These are phyloP conservation scores for Cheilosia grossa DNA, from an alignment of 2,888 invertebrate genomes.

Conservation along the genomic window DNA sequence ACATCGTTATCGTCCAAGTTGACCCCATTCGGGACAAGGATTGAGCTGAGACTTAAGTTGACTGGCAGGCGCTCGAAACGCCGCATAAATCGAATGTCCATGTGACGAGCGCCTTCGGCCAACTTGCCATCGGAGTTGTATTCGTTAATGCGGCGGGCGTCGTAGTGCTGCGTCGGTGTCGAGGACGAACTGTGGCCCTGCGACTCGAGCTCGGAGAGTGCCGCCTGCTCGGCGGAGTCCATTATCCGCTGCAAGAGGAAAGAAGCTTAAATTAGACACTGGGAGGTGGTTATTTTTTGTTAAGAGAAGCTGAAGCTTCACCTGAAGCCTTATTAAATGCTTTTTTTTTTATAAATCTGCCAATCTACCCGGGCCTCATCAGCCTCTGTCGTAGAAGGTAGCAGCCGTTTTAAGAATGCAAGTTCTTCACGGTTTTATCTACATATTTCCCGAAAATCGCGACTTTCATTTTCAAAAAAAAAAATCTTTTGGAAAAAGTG, in stretches of 20 bases:
- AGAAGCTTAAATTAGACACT: not conserved
- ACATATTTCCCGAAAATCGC: too few species aligned
- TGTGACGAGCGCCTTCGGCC: constrained; percentile 88
- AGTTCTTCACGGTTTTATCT: too few species aligned
- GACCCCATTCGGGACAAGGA: constrained; percentile 89
- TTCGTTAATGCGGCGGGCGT: constrained; percentile 92
- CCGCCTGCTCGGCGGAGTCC: constrained; percentile 95
- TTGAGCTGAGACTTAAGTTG: constrained; percentile 92
- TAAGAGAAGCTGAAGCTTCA: too few species aligned
- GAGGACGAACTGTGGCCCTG: constrained; percentile 78
- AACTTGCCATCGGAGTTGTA: constrained; percentile 90
- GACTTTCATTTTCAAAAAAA: too few species aligned
- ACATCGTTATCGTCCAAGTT: constrained; percentile 87
- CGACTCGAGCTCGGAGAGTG: constrained; percentile 87
- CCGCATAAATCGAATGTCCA: constrained; percentile 89
- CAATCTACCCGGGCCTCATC: too few species aligned
- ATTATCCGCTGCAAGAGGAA: constrained; percentile 89
- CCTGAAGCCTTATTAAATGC: too few species aligned
- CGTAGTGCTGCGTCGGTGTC: constrained; percentile 87
- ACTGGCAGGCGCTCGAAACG: constrained; percentile 94
- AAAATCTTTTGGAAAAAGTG: too few species aligned
- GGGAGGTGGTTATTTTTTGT: not conserved
- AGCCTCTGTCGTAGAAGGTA: too few species aligned
- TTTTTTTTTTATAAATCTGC: too few species aligned
- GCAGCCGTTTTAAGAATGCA: too few species aligned